Conservation (phyloP, 1,140 invertebrate species). For the Wiebesia pumilae region DNA sequence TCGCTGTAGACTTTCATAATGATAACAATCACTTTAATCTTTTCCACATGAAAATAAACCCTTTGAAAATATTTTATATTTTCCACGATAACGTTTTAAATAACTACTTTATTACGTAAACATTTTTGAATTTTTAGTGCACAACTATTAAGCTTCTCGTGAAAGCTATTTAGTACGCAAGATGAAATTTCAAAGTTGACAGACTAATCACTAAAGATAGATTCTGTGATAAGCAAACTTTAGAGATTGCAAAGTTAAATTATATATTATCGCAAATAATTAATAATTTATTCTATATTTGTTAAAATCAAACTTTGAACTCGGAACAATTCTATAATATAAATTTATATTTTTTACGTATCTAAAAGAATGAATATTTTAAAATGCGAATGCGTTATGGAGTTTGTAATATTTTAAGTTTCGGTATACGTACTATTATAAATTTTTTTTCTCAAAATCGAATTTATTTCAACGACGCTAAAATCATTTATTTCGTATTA, state of each 20-base stretch:
- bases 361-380: too few species aligned
- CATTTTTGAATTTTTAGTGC: slow-evolving; percentile 5
- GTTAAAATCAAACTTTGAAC: background rate
- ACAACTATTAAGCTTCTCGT: background rate
- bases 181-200: slow-evolving; percentile 39
- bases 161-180: slow-evolving; percentile 28
- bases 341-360: background rate
- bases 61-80: background rate
- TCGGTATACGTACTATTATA: too few species aligned
- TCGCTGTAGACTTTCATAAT: background rate
- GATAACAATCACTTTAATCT: background rate
- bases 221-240: slow-evolving; percentile 23
- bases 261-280: slow-evolving; percentile 8
- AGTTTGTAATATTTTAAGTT: too few species aligned
- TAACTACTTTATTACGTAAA: slow-evolving; percentile 1
- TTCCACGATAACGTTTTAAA: background rate
- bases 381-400: too few species aligned
- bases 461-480: background rate
- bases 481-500: background rate
- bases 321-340: background rate
- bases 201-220: slow-evolving; percentile 21
- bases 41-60: background rate
- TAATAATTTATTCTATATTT: background rate
- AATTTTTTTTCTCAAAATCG: too few species aligned
- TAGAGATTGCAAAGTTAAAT: slow-evolving; percentile 17